Evolutionary conservation across 92 coral and sea anemone genomes (phyloP), one percentile per base, ranked within the genome.

Genomic region (Diadumene lineata): DNA sequence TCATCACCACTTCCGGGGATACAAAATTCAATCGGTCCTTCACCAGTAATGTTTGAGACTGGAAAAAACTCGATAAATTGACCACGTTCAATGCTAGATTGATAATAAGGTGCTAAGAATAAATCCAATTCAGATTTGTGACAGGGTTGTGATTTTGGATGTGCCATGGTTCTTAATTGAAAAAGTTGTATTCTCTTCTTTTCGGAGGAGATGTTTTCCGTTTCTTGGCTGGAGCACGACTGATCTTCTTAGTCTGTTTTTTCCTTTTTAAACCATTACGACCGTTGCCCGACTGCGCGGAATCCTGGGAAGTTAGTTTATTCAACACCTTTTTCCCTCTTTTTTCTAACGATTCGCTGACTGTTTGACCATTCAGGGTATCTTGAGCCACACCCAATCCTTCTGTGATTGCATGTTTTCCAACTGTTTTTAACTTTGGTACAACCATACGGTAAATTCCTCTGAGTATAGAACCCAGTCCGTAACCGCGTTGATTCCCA

Each of bases 11-110:
- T 34, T 19, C 90, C 86, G 1, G 70, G 58, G 6, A 85, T 62
- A 53, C 50, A 63, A 69, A 85, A 80, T 30, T 80, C 90, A 26
- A 76, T 80, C 11, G 90, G 89, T 25, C 81, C 85, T 1, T 33
- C 38, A 30, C 74, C 85, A 0, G 71, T 74, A 70, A 84, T 72
- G 71, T 72, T 78, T 18, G 80, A 79, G 0, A 84, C 70, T 7
- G 88, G 88, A 63, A 80, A 75, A 34, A 32, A 58, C 27, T 84
- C 80, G 30, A 78, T 64, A 70, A 67, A 68, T 43, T 65, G 68
- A 0, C 85, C 79, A 13, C 43, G 60, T 19, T 73, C 64, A 25
- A 80, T 72, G 16, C 58, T 58, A 6, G 79, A 70, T 70, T 86
- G 86, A 24, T 73, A 58, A 11, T 71, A 48, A n/a, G 63, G 75